A percentile compares a stretch with the other conserved stretches of the same genome.
Conservation (phyloP, 2,797 vertebrate genomes). For the Rhabdophis nuchalis region DNA sequence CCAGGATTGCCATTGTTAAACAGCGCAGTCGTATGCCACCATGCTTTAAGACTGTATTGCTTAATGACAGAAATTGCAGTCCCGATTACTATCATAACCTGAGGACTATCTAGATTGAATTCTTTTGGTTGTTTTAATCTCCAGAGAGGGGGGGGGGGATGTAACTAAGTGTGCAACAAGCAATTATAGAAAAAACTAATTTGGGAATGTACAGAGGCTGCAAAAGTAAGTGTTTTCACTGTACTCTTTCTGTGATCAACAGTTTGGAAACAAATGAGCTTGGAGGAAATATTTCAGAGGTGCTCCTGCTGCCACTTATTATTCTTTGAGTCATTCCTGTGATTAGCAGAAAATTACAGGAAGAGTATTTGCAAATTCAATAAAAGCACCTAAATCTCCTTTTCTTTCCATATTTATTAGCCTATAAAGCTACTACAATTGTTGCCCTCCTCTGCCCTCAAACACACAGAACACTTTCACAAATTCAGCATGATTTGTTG, state of each 20-base stretch:
- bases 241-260: not conserved
- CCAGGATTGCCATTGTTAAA: not conserved
- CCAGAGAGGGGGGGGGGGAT: not conserved
- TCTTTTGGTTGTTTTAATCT: not conserved
- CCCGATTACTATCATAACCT: not conserved
- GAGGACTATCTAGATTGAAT: not conserved
- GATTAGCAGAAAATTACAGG: not conserved
- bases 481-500: not conserved
- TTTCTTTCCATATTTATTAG: not conserved
- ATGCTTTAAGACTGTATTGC: not conserved
- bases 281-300: not conserved
- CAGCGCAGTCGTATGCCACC: not conserved
- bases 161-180: not conserved
- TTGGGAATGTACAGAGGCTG: not conserved
- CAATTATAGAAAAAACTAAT: not conserved
- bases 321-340: not conserved
- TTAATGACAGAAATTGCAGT: not conserved
- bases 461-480: not conserved
- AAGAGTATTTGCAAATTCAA: not conserved
- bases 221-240: not conserved
- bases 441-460: not conserved
- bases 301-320: not conserved
- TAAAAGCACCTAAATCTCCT: not conserved
- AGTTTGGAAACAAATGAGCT: not conserved
- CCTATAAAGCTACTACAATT: not conserved